These are phyloP conservation scores for Phalanger gymnotis DNA, from an alignment of 2,797 vertebrate genomes.

Conservation along the genomic window DNA sequence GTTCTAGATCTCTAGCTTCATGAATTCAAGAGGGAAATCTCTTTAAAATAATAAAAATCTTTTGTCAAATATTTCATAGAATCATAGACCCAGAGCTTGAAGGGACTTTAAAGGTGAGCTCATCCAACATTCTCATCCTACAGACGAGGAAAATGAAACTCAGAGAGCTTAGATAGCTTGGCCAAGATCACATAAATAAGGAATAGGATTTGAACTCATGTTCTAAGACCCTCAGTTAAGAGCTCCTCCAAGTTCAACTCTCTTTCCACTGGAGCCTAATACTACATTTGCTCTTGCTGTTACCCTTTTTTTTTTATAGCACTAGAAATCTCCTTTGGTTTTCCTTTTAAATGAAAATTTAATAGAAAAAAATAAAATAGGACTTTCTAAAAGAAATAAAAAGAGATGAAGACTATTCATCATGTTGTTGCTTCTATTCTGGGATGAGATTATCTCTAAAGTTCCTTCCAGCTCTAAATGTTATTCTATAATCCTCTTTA, in stretches of 20 bases:
- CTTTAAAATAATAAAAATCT: too few relatives aligned
- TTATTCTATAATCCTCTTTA: not conserved
- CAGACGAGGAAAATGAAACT: not conserved
- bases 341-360: not conserved
- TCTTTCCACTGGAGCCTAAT: not conserved
- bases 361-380: not conserved
- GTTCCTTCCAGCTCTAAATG: not conserved
- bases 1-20: not conserved
- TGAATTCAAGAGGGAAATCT: not conserved
- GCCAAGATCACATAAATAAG: not conserved
- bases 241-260: not conserved
- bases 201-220: not conserved
- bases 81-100: not conserved
- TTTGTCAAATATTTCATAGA: not conserved
- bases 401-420: not conserved
- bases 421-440: not conserved
- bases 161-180: not conserved
- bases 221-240: not conserved
- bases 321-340: not conserved
- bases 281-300: not conserved
- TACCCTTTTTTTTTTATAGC: not conserved
- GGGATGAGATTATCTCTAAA: not conserved
- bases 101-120: not conserved
- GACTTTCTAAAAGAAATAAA: not conserved
- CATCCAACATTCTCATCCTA: not conserved